phyloP scores from a whole-genome alignment of 2,113 vertebrate genomes.

The Panurus biarmicus region DNA sequence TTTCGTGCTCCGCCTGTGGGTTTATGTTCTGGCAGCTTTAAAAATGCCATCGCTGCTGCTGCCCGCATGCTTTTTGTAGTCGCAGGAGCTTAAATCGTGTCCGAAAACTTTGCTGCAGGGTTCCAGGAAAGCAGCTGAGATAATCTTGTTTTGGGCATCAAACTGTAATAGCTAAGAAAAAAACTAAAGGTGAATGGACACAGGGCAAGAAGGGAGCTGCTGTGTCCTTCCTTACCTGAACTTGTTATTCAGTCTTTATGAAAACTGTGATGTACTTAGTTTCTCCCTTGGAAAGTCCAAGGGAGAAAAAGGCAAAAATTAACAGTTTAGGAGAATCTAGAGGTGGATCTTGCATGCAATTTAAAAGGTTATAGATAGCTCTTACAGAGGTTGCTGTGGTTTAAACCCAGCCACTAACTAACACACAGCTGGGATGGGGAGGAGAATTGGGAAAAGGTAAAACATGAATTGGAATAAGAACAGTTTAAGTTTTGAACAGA shows the following conservation, averaged over 20 bases:
- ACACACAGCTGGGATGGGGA: background rate
- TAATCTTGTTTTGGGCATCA: background rate
- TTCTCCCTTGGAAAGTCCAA: background rate
- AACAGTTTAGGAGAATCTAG: background rate
- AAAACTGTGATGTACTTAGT: background rate
- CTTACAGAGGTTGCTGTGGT: background rate
- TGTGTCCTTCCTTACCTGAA: background rate
- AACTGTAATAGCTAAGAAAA: background rate
- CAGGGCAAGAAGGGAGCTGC: background rate
- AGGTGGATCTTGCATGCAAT: background rate
- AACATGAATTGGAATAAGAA: background rate
- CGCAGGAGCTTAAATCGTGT: background rate
- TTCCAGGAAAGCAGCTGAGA: background rate
- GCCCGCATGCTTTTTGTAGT: background rate
- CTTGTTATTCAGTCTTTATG: background rate
- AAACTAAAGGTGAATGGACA: background rate
- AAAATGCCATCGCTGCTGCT: background rate
- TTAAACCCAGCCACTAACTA: background rate
- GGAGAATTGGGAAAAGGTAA: background rate
- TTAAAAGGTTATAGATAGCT: background rate
- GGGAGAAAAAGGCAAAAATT: background rate
- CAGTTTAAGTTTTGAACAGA: background rate
- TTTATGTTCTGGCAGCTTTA: background rate
- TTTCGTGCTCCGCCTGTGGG: accelerated
- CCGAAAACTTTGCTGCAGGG: background rate